phyloP scores from a whole-genome alignment of 2,888 invertebrate genomes.

The Mimachlamys varia region DNA sequence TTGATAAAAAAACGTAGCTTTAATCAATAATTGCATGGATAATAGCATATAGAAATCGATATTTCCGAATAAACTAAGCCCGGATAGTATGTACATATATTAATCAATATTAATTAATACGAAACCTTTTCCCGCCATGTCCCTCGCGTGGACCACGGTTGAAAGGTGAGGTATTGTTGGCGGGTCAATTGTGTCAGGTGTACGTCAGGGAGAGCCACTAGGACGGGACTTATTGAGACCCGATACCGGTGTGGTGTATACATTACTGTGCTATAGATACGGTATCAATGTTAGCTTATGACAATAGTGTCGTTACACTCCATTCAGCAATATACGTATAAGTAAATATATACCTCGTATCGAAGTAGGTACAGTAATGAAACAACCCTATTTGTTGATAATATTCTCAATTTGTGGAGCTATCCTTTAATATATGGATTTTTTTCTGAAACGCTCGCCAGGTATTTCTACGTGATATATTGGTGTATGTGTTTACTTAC shows the following conservation, averaged over 20 bases:
- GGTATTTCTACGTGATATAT: not conserved
- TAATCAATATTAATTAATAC: not conserved
- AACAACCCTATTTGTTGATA: no score
- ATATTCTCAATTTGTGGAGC: not conserved
- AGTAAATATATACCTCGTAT: not conserved
- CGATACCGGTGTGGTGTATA: not conserved
- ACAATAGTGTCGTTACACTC: not conserved
- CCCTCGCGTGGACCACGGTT: not conserved
- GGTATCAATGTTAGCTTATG: not conserved
- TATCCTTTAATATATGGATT: not conserved
- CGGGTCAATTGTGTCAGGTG: not conserved
- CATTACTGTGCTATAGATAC: not conserved
- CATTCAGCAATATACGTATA: not conserved
- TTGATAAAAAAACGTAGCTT: no score
- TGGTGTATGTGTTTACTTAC: not conserved
- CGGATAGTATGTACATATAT: no score
- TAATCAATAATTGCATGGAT: no score
- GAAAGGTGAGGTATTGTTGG: not conserved
- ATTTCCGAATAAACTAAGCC: no score
- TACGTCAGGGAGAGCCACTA: not conserved
- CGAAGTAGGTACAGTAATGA: not conserved
- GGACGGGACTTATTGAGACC: not conserved
- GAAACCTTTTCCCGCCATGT: not conserved
- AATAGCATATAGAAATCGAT: no score
- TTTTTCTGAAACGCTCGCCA: not conserved